These are phyloP conservation scores for Ariopsis seemanni DNA, from an alignment of 2,113 vertebrate species.

Conservation along the genomic window DNA sequence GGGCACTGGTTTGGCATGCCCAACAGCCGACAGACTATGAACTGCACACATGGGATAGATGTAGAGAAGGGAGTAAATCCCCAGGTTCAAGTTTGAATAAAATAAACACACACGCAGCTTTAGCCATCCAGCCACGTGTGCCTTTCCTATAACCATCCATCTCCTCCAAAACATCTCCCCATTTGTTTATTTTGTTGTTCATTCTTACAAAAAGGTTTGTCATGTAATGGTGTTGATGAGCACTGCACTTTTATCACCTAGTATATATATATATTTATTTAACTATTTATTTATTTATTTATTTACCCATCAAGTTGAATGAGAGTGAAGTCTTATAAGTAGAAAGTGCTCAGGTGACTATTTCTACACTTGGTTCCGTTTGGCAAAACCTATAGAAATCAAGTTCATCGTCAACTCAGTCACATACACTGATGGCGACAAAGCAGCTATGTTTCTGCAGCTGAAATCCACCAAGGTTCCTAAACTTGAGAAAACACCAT, in stretches of 20 bases:
- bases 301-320: slow-evolving; percentile 16
- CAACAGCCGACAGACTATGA: background rate
- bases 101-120: slow-evolving; percentile 64
- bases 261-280: slow-evolving; percentile 50
- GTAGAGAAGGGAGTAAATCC: background rate
- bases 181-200: slow-evolving; percentile 13
- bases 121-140: slow-evolving; percentile 78
- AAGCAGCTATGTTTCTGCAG: slow-evolving; percentile 4
- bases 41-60: background rate
- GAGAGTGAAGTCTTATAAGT: slow-evolving; percentile 9
- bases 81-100: slow-evolving; percentile 3
- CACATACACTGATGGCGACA: background rate
- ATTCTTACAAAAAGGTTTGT: slow-evolving; percentile 13
- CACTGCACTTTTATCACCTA: slow-evolving; percentile 60
- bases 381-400: background rate
- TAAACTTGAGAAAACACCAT: slow-evolving; percentile 24
- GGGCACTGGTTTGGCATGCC: slow-evolving; percentile 1
- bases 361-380: slow-evolving; percentile 23
- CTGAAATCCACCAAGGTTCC: slow-evolving; percentile 3
- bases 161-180: slow-evolving; percentile 28
- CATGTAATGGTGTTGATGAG: slow-evolving; percentile 34
- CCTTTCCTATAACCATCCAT: slow-evolving; percentile 66
- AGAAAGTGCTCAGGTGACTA: slow-evolving; percentile 25
- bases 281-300: slow-evolving; percentile 43
- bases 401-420: background rate